Evolutionary conservation across 2,797 vertebrate genomes (phyloP), one percentile per base, ranked within the genome.

Genomic region (Pseudochirops corinnae): DNA sequence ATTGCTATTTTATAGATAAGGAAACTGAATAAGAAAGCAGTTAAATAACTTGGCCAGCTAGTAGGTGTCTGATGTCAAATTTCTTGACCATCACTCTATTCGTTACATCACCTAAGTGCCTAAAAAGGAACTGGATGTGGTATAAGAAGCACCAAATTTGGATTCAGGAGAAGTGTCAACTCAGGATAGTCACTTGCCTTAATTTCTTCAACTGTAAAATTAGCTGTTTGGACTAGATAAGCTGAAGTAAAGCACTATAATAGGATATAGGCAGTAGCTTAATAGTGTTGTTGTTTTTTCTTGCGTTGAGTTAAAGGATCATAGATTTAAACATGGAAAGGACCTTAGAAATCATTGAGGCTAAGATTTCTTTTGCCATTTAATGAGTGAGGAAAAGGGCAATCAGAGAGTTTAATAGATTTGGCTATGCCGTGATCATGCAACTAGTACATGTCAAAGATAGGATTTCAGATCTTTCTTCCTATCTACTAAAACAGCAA

Each of bases 401-500:
- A 21, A 12, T 46, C 12, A 46, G 21, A 87, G 21, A 82, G 39
- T 16, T 46, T 46, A 10, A 82, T 3, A 50, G 9, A 50, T 9
- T 50, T 46, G 74, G 9, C 21, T 87, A 46, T 46, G 46, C 46
- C 46, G 21, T 87, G 39, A 24, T 87, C 9, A 4, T 50, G 0
- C 74, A 87, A 50, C 67, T 39, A 39, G n/a, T 21, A 74, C 13
- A 26, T 82, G 67, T 46, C 21, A 82, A 46, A 82, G 24, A 87
- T 4, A 50, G 10, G 3, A 46, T 87, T 87, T 87, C 24, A 87
- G 39, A 21, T 46, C 74, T 82, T 82, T 82, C 21, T 82, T 46
- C 3, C 74, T 26, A 82, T 26, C 9, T 46, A 82, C 21, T 82
- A 96, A 96, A 95, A 95, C 52, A 91, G 56, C 55, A 93, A 60